Base-by-base conservation (phyloP, 2,888 invertebrate species). In the Chloroclystis v-ata region DNA sequence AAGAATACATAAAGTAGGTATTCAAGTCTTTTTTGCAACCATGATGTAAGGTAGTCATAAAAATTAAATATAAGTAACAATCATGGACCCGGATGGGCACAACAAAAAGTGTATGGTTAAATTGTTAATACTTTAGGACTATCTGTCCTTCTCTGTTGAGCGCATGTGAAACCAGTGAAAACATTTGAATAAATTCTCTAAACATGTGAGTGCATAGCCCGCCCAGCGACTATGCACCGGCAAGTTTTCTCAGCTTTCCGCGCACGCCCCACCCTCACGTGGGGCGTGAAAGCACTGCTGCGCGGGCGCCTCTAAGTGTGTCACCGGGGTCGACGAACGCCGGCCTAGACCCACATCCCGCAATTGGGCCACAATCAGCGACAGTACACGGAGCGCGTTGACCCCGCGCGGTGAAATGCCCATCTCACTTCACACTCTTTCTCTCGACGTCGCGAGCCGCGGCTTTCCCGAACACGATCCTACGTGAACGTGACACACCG, bases 321-420 rank as follows among this genome's bases (percentile, higher is more conserved):
- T 69, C 89, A 78, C 72, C 72, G 80, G 81, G 87, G 88, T 88
- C 87, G 82, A 81, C 82, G 88, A 84, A 83, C 86, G 87, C 84
- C 85, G 89, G 85, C 89, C 89, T 89, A 89, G 89, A 88, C 89
- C 89, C 78, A 88, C 85, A 78, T 89, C 75, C 63, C 64, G 72
- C 80, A 87, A 88, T 88, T 86, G 84, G 88, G 86, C 68, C 85
- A 85, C 80, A 87, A 88, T 87, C 85, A 87, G 87, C 80, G 88
- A 89, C 80, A 88, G 87, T 87, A 82, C 72, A 75, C 72, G 72
- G 73, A 77, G 86, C 77, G 77, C 86, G 74, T 81, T 84, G 86
- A 87, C 86, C 85, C 78, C 80, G 75, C 75, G 70, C 82, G 82
- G 87, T 80, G 86, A 87, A 87, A 86, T 86, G 83, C 78, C 75